Base-by-base conservation (phyloP, 37 sponge, comb jelly and placozoan genomes). In the Chondrosia reniformis region DNA sequence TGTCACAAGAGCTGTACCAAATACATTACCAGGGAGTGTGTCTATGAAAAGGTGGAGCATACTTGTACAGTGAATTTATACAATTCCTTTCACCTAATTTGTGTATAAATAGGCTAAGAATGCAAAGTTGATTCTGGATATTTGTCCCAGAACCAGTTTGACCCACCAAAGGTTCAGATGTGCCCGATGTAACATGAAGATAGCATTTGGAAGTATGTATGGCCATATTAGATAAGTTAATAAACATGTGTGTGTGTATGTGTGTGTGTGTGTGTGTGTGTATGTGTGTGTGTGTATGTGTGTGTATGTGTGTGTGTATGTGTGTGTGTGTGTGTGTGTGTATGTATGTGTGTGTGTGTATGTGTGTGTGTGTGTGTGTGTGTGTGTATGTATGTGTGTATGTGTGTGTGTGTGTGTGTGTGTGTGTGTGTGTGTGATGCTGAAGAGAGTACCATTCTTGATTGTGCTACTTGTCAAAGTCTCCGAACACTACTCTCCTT, bases 131-230 rank as follows among this genome's bases (percentile, higher is more conserved):
- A 84, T 66, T 43, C 64, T 87, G 22, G 75, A 87, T 54, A 80
- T 95, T 8, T 86, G 91, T 62, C 96, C 96, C 1, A 92, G 92
- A 46, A 71, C 63, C 42, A 94, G 99, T 13, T 84, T 98, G 24
- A 85, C 89, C 2, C 43, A 75, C 15, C 99, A 98, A 88, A 83
- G 88, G 49, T 95, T 96, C 67, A 85, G 88, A 10, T 98, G 99
- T 84, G 63, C 57, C 46, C 79, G 78, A 28, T 98, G 99, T 69
- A 88, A 83, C 67, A 72, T n/a, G n/a, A n/a, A n/a, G n/a, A n/a
- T n/a, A n/a, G n/a, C n/a, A n/a, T n/a, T n/a, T n/a, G n/a, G n/a
- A n/a, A n/a, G n/a, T n/a, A n/a, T n/a, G n/a, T n/a, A n/a, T n/a
- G n/a, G n/a, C 52, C 52, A 49, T 49, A 49, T 19, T 49, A 49